Base-by-base conservation (phyloP, 2,888 invertebrate genomes). In the Halictus quadricinctus region DNA sequence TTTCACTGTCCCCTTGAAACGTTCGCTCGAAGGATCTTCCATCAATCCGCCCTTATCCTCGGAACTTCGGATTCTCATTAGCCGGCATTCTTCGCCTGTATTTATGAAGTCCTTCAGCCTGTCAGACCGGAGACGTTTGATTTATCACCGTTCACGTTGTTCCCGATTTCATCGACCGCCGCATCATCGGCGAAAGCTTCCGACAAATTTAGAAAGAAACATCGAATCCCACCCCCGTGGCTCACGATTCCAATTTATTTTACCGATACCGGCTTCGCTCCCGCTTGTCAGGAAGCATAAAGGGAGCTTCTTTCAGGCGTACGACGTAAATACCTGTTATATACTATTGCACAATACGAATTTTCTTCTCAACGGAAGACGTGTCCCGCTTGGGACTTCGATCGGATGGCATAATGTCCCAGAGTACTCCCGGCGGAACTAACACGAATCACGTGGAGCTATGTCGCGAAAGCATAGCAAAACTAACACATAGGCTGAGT, bases 121-220 rank as follows among this genome's bases (percentile, higher is more conserved):
- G 43, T 60, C 29, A 36, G 13, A 13, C n/a, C 25, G 36, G 15
- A n/a, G 46, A 70, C 78, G 73, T 82, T 83, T 73, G 84, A 84
- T 84, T 82, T 83, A 82, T 83, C 83, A 43, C 69, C 58, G 69
- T 54, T 21, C 58, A n/a, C 41, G 75, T 54, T 70, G 70, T 64
- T 80, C 58, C 10, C 69, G 83, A 83, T 73, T 77, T 69, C 77
- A 83, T 76, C 58, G 73, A 25, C 64, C 69, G 60, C 50, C 25
- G 50, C 46, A 25, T 78, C 74, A 50, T 58, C 70, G 48, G 36
- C 41, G 58, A 58, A 41, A 64, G 78, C 70, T 78, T 84, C 74
- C 74, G 78, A n/a, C 60, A 78, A 77, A 84, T 83, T 82, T 82
- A 58, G 84, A 84, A 74, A 74, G 84, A 83, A 84, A 83, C 73